Evolutionary conservation across 2,888 invertebrate genomes (phyloP).

Genomic region (Dynastes grantii): DNA sequence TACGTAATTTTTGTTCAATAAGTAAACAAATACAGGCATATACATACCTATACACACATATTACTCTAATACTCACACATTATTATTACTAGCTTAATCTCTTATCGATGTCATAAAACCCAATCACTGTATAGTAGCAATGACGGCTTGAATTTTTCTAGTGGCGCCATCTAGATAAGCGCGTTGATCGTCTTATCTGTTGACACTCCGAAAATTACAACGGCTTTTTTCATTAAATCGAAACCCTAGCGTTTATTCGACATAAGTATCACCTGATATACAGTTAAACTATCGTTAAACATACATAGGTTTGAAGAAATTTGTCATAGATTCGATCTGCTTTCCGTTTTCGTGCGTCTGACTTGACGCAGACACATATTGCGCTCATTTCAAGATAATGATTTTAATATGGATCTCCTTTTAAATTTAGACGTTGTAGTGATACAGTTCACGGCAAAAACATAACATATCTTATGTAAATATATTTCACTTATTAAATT

Average conservation of each 20-base stretch:
- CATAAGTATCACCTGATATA: not conserved
- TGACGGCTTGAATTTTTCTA: conserved; percentile 25
- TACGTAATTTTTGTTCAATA: too few species aligned
- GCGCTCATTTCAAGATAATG: not conserved
- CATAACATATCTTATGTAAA: too few species aligned
- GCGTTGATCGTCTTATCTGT: conserved; percentile 23
- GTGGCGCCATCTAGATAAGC: conserved; percentile 24
- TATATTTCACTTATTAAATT: too few species aligned
- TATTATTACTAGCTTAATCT: conserved; percentile 9
- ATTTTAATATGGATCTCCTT: not conserved
- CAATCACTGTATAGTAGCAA: conserved; percentile 32
- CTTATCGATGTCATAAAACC: conserved; percentile 32
- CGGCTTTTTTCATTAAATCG: conserved; percentile 21
- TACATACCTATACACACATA: not conserved
- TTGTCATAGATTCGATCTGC: conserved; percentile 9
- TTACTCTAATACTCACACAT: not conserved
- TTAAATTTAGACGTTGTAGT: too few species aligned
- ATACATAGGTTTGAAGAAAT: conserved; percentile 8
- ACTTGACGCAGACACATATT: not conserved
- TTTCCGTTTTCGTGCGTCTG: not conserved
- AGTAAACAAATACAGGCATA: not conserved
- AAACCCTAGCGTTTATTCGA: not conserved
- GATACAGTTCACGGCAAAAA: too few species aligned
- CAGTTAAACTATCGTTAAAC: conserved; percentile 19
- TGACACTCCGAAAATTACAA: conserved; percentile 32